A percentile compares a stretch with the other conserved stretches of the same genome.
Conservation (phyloP, 1,140 invertebrate species). For the Drosophila seguyi region DNA sequence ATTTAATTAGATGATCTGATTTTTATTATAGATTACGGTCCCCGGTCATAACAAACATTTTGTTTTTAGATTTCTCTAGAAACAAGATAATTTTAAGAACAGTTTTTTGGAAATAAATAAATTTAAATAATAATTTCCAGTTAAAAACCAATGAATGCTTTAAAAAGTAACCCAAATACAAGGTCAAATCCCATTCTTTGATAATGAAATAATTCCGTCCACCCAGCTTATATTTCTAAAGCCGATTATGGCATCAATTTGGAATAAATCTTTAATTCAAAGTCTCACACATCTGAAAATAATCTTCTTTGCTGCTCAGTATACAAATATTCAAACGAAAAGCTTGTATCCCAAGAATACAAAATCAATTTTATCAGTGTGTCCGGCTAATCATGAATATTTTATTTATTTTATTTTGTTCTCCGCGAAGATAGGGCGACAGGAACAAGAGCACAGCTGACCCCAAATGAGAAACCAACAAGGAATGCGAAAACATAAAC, state of each 20-base stretch:
- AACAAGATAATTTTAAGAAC: background rate
- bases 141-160: background rate
- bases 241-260: background rate
- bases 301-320: background rate
- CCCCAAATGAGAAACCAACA: slow-evolving; percentile 41
- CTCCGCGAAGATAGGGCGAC: slow-evolving; percentile 15
- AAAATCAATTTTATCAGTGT: slow-evolving; percentile 10
- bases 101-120: background rate
- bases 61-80: background rate
- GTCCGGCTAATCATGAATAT: slow-evolving; percentile 1
- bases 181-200: background rate
- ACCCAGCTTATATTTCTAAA: background rate
- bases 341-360: background rate
- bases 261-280: background rate
- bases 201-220: background rate
- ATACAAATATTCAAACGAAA: background rate
- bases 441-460: slow-evolving; percentile 45
- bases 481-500: slow-evolving; percentile 62
- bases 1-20: too few relatives aligned
- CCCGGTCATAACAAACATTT: too few relatives aligned
- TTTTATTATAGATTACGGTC: too few relatives aligned
- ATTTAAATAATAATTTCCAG: too few relatives aligned
- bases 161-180: background rate
- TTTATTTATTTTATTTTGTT: slow-evolving; percentile 9
- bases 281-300: background rate